These are phyloP conservation scores for Brienomyrus longianalis DNA, from an alignment of 2,113 vertebrate species.

Conservation along the genomic window DNA sequence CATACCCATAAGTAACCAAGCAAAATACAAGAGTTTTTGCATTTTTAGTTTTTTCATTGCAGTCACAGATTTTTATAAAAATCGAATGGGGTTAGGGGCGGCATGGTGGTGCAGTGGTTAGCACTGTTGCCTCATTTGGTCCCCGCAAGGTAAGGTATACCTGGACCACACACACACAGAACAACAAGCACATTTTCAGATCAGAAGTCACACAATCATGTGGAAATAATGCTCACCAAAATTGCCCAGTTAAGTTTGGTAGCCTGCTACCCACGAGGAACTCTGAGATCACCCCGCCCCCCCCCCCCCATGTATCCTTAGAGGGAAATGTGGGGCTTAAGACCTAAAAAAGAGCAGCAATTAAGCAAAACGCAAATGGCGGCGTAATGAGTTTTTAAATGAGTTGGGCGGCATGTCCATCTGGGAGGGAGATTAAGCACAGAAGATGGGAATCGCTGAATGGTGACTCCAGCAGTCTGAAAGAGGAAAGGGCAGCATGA, in stretches of 20 bases:
- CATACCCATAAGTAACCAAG: too few species aligned
- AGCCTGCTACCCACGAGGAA: conserved; percentile 49
- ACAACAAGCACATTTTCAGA: conserved; percentile 20
- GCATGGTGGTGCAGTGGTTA: too few species aligned
- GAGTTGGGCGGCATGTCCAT: not conserved
- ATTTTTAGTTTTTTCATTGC: too few species aligned
- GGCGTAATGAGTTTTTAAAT: not conserved
- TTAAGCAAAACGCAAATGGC: not conserved
- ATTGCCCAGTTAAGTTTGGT: conserved; percentile 39
- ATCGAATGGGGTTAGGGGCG: too few species aligned
- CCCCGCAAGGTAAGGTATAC: too few species aligned
- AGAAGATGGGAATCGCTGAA: not conserved
- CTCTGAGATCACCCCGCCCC: not conserved
- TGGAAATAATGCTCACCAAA: conserved; percentile 52
- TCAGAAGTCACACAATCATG: conserved; percentile 43
- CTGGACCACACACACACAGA: not conserved
- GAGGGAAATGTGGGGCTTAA: conserved; percentile 37
- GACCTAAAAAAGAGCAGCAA: conserved; percentile 7
- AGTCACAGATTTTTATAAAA: too few species aligned
- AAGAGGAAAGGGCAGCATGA: not conserved
- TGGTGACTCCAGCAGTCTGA: not conserved
- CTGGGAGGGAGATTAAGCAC: not conserved
- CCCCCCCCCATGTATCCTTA: conserved; percentile 20
- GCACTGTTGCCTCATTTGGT: too few species aligned
- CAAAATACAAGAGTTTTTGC: too few species aligned